These are phyloP conservation scores for Chionodraco myersi DNA, from an alignment of 2,113 vertebrate species.

Conservation along the genomic window DNA sequence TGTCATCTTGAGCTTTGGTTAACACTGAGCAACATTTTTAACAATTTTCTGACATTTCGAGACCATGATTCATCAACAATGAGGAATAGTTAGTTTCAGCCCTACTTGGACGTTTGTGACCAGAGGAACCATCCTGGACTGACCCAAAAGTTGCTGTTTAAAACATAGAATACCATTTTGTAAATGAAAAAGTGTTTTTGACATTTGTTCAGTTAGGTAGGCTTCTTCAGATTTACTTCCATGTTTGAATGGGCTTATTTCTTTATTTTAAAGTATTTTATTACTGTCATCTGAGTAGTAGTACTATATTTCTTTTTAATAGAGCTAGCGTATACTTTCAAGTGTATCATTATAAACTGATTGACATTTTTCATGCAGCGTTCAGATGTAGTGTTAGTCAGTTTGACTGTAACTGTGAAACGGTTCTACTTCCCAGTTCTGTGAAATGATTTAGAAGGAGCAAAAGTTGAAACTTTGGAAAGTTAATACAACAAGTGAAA, in stretches of 20 bases:
- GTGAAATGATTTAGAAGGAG: no score
- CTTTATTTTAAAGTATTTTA: constrained; percentile 9
- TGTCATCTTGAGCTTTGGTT: no score
- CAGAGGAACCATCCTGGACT: constrained; percentile 20
- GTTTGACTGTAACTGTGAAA: no score
- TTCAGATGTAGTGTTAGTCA: constrained; percentile 36
- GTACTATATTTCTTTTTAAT: constrained; percentile 42
- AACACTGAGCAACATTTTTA: no score
- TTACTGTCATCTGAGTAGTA: constrained; percentile 30
- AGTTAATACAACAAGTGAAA: neutral
- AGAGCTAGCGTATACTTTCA: constrained; percentile 46
- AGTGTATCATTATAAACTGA: constrained; percentile 39
- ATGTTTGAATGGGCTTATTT: no score
- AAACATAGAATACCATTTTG: constrained; percentile 42
- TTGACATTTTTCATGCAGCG: constrained; percentile 42
- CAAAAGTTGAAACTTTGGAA: no score
- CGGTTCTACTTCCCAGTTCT: no score
- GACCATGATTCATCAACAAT: no score
- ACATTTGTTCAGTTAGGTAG: constrained; percentile 48
- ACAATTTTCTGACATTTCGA: no score
- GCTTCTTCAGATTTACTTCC: no score
- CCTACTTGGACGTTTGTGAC: no score
- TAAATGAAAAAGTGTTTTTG: constrained; percentile 58
- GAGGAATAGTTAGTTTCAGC: no score
- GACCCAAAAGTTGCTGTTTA: constrained; percentile 48